phyloP scores from a whole-genome alignment of 2,888 invertebrate species.

The Uloborus plumipes region DNA sequence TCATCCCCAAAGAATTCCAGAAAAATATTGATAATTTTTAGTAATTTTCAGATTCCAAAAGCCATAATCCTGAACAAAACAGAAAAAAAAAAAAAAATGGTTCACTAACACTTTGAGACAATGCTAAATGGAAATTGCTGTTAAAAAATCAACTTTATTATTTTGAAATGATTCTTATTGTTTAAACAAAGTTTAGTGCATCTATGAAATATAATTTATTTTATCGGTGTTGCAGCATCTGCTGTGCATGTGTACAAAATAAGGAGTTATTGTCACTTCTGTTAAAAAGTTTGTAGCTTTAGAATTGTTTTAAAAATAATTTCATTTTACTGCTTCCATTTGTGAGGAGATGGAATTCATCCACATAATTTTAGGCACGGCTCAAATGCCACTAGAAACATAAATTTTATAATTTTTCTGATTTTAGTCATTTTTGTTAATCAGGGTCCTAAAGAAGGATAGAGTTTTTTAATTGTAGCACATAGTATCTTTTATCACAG shows the following conservation, averaged over 20 bases:
- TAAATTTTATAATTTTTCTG: constrained; percentile 15
- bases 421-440: constrained; percentile 36
- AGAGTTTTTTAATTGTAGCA: too few species aligned
- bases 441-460: neutral
- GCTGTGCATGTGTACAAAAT: constrained; percentile 20
- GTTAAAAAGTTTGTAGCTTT: constrained; percentile 26
- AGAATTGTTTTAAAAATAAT: constrained; percentile 24
- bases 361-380: constrained; percentile 16
- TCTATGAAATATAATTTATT: too few species aligned
- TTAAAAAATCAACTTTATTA: too few species aligned
- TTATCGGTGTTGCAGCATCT: constrained; percentile 24
- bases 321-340: constrained; percentile 31
- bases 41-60: too few species aligned
- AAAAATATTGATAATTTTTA: too few species aligned
- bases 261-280: constrained; percentile 18
- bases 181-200: too few species aligned
- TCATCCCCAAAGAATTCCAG: too few species aligned
- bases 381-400: neutral
- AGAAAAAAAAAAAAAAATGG: too few species aligned
- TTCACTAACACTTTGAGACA: too few species aligned
- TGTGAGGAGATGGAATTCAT: constrained; percentile 22
- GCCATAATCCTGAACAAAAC: too few species aligned
- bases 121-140: too few species aligned
- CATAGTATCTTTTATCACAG: constrained; percentile 8
- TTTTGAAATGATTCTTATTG: too few species aligned